These are phyloP conservation scores for Octomys mimax DNA, from an alignment of 2,797 vertebrate species.

Conservation along the genomic window DNA sequence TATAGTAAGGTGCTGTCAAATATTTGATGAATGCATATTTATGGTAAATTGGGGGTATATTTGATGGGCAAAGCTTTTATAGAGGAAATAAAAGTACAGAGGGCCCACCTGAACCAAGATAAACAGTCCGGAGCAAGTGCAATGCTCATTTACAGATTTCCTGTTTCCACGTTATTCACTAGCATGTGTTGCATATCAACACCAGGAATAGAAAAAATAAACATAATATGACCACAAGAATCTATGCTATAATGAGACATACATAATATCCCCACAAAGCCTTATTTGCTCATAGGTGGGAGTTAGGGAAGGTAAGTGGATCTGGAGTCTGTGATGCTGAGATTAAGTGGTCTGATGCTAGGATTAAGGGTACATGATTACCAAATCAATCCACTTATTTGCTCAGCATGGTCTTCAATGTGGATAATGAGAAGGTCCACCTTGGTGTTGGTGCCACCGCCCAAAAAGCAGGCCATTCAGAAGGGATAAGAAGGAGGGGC, in stretches of 20 bases:
- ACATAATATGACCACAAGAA: not conserved
- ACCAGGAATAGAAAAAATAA: conserved; percentile 1
- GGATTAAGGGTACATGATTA: not conserved
- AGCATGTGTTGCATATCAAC: not conserved
- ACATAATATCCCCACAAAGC: not conserved
- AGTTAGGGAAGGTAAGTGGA: not conserved
- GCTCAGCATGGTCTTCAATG: not conserved
- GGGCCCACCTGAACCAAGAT: not conserved
- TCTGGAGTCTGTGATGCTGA: not conserved
- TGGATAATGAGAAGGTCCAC: not conserved
- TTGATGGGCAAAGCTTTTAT: not conserved
- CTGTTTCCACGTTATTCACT: not conserved
- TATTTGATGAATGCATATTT: not conserved
- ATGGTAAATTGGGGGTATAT: not conserved
- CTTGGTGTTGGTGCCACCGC: no score
- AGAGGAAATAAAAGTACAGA: conserved; percentile 4
- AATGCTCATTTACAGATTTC: not conserved
- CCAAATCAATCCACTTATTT: not conserved
- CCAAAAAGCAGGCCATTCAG: not conserved
- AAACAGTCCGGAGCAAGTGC: not conserved
- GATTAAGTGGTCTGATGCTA: not conserved
- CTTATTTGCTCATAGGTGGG: not conserved
- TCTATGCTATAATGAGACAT: not conserved
- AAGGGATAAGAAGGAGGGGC: not conserved
- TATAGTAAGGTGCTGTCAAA: not conserved